Evolutionary conservation across 2,113 vertebrate genomes (phyloP).

Genomic region (Semnopithecus entellus): DNA sequence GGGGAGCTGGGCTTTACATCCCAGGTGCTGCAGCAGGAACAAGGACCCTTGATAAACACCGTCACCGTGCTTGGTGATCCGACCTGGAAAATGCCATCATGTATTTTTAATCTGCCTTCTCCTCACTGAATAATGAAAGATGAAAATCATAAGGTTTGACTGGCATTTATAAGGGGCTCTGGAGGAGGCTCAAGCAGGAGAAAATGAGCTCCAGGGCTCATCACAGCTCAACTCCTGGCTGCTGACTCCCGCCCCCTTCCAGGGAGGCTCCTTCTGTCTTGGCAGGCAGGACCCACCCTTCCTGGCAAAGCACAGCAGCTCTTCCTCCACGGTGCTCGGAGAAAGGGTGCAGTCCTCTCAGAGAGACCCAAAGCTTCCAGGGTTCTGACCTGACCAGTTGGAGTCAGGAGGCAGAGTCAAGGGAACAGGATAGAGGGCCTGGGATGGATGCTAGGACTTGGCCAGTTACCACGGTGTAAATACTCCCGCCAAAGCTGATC

Average conservation of each 20-base stretch:
- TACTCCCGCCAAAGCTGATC: neutral
- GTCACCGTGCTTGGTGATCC: slow-evolving; percentile 65
- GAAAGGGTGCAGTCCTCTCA: neutral
- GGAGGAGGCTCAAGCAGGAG: slow-evolving; percentile 78
- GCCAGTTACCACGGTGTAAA: neutral
- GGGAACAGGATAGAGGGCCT: neutral
- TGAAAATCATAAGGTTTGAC: slow-evolving; percentile 76
- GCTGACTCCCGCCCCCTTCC: neutral
- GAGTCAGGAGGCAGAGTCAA: rapidly evolving
- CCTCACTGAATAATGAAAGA: slow-evolving; percentile 81
- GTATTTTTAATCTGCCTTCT: slow-evolving; percentile 85
- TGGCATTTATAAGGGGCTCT: slow-evolving; percentile 82
- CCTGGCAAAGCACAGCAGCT: neutral
- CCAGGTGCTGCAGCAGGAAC: neutral
- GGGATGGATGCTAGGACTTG: neutral
- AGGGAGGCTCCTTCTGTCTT: neutral
- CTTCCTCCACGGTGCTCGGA: rapidly evolving
- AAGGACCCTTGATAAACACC: slow-evolving; percentile 67
- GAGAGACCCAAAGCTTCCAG: neutral
- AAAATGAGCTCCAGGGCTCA: slow-evolving; percentile 81
- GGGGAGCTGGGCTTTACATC: neutral
- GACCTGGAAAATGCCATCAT: slow-evolving; percentile 84
- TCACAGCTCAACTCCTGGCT: slow-evolving; percentile 69
- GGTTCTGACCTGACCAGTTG: neutral
- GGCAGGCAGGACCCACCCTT: neutral